phyloP scores from a whole-genome alignment of 2,113 vertebrate species.

The Pedionomus torquatus region DNA sequence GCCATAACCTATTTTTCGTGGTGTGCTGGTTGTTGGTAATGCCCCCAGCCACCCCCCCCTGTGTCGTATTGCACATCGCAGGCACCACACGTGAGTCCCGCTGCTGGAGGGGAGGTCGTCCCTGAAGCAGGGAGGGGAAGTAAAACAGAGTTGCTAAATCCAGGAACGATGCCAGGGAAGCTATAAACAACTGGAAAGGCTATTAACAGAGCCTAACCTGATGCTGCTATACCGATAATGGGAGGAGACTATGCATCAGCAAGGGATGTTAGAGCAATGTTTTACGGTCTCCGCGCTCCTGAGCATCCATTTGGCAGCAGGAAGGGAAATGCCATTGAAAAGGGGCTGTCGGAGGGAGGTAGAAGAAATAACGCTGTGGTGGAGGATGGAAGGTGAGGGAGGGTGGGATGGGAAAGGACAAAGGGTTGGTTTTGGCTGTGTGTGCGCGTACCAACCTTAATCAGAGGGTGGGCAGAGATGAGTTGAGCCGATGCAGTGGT shows the following conservation, averaged over 20 bases:
- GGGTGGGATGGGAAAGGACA: neutral
- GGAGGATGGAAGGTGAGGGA: neutral
- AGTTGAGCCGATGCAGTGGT: neutral
- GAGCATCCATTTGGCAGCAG: neutral
- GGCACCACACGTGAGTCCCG: rapidly evolving
- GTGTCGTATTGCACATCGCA: neutral
- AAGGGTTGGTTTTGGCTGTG: neutral
- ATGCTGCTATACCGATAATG: neutral
- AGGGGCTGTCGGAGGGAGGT: neutral
- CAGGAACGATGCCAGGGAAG: slow-evolving; percentile 22
- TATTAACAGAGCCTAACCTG: neutral
- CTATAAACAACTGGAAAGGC: neutral
- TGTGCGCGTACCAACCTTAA: rapidly evolving
- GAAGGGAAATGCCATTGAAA: neutral
- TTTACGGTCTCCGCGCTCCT: neutral
- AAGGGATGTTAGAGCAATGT: neutral
- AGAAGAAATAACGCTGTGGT: rapidly evolving
- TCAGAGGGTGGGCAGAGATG: neutral
- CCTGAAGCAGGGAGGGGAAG: neutral
- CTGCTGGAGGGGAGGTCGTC: neutral
- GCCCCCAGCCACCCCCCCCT: neutral
- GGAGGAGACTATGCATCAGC: neutral
- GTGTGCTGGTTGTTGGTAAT: neutral
- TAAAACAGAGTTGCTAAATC: neutral
- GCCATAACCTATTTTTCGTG: neutral